phyloP scores from a whole-genome alignment of 1,140 invertebrate genomes.

The Leptestheria dahalacensis region DNA sequence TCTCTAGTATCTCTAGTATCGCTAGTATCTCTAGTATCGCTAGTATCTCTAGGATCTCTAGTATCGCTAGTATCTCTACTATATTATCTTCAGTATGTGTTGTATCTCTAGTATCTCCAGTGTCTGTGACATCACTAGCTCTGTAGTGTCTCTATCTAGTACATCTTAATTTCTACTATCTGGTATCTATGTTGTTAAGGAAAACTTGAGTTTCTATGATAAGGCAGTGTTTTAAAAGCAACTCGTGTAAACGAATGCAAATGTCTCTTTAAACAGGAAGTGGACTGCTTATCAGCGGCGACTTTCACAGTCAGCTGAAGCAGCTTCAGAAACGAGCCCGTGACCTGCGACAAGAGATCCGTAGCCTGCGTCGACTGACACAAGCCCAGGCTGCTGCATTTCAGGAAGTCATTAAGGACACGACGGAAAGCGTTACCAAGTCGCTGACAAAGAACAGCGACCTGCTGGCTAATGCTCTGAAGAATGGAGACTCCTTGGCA shows the following conservation, averaged over 20 bases:
- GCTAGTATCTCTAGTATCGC: no score
- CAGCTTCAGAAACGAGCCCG: conserved; percentile 76
- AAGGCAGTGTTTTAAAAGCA: no score
- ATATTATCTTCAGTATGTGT: no score
- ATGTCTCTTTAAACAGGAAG: conserved; percentile 2
- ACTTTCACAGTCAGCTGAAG: conserved; percentile 62
- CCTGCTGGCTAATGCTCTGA: neutral
- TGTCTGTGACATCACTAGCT: no score
- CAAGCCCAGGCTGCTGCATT: conserved; percentile 80
- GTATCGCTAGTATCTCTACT: no score
- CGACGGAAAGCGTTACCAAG: conserved; percentile 24
- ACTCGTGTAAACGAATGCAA: neutral
- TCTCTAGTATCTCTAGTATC: no score
- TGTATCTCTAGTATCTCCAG: no score
- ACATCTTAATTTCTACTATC: no score
- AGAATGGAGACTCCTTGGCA: neutral
- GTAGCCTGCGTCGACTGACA: conserved; percentile 70
- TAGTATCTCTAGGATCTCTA: no score
- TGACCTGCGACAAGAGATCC: conserved; percentile 72
- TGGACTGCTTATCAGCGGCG: conserved; percentile 5
- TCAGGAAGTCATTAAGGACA: conserved; percentile 75
- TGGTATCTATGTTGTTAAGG: no score
- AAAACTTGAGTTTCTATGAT: no score
- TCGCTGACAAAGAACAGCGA: neutral
- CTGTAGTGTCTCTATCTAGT: no score